Evolutionary conservation across 2,888 invertebrate genomes (phyloP).

Genomic region (Salticus scenicus): DNA sequence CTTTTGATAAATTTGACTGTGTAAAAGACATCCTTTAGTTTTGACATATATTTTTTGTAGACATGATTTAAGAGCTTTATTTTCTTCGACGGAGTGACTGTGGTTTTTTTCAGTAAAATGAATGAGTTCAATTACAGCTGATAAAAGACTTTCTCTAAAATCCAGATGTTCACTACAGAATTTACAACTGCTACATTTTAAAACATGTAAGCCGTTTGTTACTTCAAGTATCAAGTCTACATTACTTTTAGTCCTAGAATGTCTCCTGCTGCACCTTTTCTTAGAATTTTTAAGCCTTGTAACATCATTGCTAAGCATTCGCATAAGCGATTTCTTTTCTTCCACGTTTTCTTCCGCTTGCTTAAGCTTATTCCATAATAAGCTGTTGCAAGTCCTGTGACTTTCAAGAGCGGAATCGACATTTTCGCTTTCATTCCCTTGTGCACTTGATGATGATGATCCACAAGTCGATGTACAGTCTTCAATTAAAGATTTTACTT

Average conservation of each 20-base stretch:
- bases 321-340: conserved; percentile 55
- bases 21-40: conserved; percentile 55
- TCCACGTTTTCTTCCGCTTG: conserved; percentile 61
- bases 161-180: conserved; percentile 54
- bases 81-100: conserved; percentile 46
- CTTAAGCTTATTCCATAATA: conserved; percentile 56
- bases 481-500: conserved; percentile 62
- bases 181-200: conserved; percentile 54
- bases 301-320: conserved; percentile 48
- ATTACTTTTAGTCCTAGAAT: conserved; percentile 30
- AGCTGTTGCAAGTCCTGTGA: conserved; percentile 57
- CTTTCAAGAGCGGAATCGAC: conserved; percentile 64
- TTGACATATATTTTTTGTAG: conserved; percentile 58
- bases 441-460: conserved; percentile 51
- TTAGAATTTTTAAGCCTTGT: conserved; percentile 40
- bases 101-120: conserved; percentile 63
- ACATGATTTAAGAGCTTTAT: conserved; percentile 51
- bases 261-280: conserved; percentile 42
- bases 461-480: conserved; percentile 57
- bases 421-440: conserved; percentile 62
- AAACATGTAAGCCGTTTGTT: conserved; percentile 54
- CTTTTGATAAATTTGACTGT: conserved; percentile 50
- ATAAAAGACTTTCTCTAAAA: conserved; percentile 57
- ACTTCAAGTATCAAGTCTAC: conserved; percentile 63
- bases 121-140: conserved; percentile 57